Conservation (phyloP, 2,113 vertebrate species). For the Tetrao urogallus region DNA sequence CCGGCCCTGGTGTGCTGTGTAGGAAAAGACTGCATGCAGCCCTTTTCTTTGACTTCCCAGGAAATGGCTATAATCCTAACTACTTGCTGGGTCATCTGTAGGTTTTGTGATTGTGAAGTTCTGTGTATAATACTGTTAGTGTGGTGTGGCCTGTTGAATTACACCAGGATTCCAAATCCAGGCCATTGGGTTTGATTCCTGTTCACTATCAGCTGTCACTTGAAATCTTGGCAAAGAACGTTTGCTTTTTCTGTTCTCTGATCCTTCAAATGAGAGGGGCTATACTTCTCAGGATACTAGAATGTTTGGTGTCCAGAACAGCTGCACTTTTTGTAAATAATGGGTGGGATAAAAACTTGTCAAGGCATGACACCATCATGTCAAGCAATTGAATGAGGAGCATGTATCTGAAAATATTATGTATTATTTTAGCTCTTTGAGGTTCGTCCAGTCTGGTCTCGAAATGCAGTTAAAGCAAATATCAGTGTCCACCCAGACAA, state of each 20-base stretch:
- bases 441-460: constrained; percentile 91
- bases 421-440: constrained; percentile 85
- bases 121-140: background rate
- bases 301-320: background rate
- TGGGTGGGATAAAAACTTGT: background rate
- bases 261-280: background rate
- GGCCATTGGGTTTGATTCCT: background rate
- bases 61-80: background rate
- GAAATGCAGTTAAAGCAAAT: constrained; percentile 92
- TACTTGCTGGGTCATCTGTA: background rate
- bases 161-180: background rate
- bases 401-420: background rate
- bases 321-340: background rate
- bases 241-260: background rate
- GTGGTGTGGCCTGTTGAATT: background rate
- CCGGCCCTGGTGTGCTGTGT: background rate
- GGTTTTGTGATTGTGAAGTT: background rate
- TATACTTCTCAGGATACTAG: background rate
- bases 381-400: background rate
- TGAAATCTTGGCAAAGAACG: background rate
- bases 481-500: constrained; percentile 93
- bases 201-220: background rate
- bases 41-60: background rate
- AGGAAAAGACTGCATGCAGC: background rate
- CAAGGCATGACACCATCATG: background rate